phyloP scores from a whole-genome alignment of 2,113 vertebrate species.

The Prionailurus bengalensis region DNA sequence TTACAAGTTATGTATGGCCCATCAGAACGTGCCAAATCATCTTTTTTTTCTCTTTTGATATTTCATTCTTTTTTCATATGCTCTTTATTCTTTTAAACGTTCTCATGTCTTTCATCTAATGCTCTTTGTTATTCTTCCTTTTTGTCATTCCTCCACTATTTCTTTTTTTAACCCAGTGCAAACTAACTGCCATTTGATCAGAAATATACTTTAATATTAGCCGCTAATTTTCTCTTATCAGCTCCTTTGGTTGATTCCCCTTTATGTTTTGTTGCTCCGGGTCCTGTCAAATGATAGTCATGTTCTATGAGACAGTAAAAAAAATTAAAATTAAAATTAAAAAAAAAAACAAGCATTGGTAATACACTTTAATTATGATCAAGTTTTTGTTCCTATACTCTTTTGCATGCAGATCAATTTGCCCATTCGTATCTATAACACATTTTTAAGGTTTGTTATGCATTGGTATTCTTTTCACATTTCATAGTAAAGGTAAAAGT shows the following conservation, averaged over 20 bases:
- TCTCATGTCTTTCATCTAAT: not conserved
- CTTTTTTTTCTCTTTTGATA: not conserved
- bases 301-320: not conserved
- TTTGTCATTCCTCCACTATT: not conserved
- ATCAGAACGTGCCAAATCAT: not conserved
- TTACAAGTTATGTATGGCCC: accelerated
- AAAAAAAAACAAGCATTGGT: not conserved
- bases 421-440: not conserved
- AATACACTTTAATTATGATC: not conserved
- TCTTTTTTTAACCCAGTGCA: not conserved
- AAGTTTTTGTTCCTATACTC: not conserved
- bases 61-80: not conserved
- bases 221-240: not conserved
- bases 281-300: not conserved
- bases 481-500: not conserved
- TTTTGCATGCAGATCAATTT: not conserved
- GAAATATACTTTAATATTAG: not conserved
- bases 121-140: not conserved
- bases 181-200: not conserved
- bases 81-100: not conserved
- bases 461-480: not conserved
- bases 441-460: not conserved
- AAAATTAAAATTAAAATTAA: not conserved
- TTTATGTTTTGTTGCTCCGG: not conserved
- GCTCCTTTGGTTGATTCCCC: accelerated